Conservation (phyloP, 1,140 invertebrate genomes). For the Heliconius congener region DNA sequence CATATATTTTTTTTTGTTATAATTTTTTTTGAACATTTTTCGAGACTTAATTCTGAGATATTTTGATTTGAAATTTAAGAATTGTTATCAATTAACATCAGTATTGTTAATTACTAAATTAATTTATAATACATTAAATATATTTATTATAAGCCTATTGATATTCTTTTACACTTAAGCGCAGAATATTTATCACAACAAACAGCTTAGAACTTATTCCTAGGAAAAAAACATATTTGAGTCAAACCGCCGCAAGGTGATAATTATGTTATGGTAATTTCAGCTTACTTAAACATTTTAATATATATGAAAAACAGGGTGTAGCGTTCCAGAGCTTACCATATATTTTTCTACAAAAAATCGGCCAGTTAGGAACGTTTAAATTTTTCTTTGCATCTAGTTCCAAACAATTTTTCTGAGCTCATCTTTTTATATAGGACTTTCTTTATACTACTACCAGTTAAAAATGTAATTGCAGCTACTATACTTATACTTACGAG, state of each 20-base stretch:
- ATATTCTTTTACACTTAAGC: not conserved
- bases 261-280: slow-evolving; percentile 40
- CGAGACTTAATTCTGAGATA: not conserved
- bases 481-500: too few species aligned
- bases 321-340: not conserved
- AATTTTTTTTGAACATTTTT: not conserved
- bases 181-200: not conserved
- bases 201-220: not conserved
- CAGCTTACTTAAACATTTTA: slow-evolving; percentile 25
- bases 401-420: too few species aligned
- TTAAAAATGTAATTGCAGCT: too few species aligned
- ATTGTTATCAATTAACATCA: not conserved
- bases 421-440: too few species aligned
- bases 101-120: not conserved
- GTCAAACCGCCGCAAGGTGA: slow-evolving; percentile 30
- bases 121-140: not conserved
- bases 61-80: not conserved
- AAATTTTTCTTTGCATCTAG: too few species aligned
- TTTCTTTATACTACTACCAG: too few species aligned
- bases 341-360: not conserved
- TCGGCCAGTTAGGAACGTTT: too few species aligned
- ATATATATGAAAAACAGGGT: not conserved
- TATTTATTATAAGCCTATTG: not conserved
- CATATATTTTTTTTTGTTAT: not conserved
- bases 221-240: slow-evolving; percentile 13